Percentiles rank a stretch among this genome's conserved stretches.
These are phyloP conservation scores for Sminthopsis crassicaudata DNA, from an alignment of 2,113 vertebrate genomes.

Conservation along the genomic window DNA sequence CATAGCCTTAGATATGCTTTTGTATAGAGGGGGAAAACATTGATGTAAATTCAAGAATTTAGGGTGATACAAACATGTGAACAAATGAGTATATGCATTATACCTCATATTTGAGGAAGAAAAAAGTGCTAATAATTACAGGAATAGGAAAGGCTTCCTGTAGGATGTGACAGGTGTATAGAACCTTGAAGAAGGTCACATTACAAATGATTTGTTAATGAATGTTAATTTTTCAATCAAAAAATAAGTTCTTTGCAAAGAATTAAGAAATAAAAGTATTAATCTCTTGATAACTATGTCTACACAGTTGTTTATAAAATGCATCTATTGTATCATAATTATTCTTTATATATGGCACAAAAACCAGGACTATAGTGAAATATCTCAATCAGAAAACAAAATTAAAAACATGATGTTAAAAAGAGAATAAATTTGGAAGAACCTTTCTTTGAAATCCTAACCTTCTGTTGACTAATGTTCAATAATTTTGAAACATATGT, in stretches of 20 bases:
- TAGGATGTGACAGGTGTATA: background rate
- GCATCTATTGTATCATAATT: constrained; percentile 26
- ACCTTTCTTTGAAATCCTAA: constrained; percentile 81
- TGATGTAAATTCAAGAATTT: background rate
- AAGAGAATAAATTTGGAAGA: constrained; percentile 78
- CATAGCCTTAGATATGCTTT: too few relatives aligned
- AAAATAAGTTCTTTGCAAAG: background rate
- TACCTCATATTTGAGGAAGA: background rate
- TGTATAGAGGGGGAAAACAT: background rate
- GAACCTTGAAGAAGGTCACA: background rate
- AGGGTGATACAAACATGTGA: background rate
- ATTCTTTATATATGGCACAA: constrained; percentile 35
- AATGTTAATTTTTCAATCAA: background rate
- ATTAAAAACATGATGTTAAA: constrained; percentile 76
- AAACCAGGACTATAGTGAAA: constrained; percentile 49
- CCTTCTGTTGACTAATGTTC: constrained; percentile 81
- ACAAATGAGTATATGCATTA: background rate
- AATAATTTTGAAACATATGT: constrained; percentile 84
- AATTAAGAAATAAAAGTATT: constrained; percentile 17
- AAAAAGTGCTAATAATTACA: background rate
- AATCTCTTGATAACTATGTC: constrained; percentile 34
- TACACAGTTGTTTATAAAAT: constrained; percentile 38
- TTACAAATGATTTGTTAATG: constrained; percentile 4
- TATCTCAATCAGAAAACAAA: constrained; percentile 67
- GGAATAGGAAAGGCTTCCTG: background rate